Evolutionary conservation across 2,113 vertebrate species (phyloP), one percentile per base, ranked within the genome.

Genomic region (Eurypyga helias): DNA sequence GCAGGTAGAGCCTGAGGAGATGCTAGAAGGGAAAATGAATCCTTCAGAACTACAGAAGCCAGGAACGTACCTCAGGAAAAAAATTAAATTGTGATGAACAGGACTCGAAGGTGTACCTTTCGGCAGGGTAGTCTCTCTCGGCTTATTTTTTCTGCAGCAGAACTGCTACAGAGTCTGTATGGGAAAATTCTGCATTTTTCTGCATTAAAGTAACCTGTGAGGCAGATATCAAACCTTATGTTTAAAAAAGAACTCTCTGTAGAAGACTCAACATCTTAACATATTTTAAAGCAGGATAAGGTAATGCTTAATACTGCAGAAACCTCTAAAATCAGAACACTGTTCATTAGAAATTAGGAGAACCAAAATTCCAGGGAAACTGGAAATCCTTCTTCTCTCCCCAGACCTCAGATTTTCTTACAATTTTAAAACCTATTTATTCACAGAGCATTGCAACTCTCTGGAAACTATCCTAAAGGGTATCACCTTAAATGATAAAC

Each of bases 91-190:
- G 29, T 1, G 2, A 79, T n/a, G 51, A 85, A 48, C 13, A 7
- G 1, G 3, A 51, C 48, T 58, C 33, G 9, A 51, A 65, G 52
- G 38, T 51, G 60, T 12, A 48, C 15, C 69, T 70, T 69, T 61
- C 7, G 6, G 38, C 36, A 77, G 25, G 17, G 24, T 3, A 72
- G 31, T 20, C 6, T 43, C 28, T 36, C 46, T 70, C 58, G 54
- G 20, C 24, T 72, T 29, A 9, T 49, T 66, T 43, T 66, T 48
- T 29, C 57, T 4, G 1, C 17, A 25, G 25, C 28, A 62, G 51
- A 62, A 34, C 19, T 36, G 13, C 71, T 65, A 13, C 8, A 1
- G 0, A 36, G 18, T 16, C 60, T 83, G 1, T 0, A 23, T 4
- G 13, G 70, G 23, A 91, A 81, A 89, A 87, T 31, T 57, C 51